Evolutionary conservation across 2,113 vertebrate genomes (phyloP), one percentile per base, ranked within the genome.

Genomic region (Archocentrus centrarchus): DNA sequence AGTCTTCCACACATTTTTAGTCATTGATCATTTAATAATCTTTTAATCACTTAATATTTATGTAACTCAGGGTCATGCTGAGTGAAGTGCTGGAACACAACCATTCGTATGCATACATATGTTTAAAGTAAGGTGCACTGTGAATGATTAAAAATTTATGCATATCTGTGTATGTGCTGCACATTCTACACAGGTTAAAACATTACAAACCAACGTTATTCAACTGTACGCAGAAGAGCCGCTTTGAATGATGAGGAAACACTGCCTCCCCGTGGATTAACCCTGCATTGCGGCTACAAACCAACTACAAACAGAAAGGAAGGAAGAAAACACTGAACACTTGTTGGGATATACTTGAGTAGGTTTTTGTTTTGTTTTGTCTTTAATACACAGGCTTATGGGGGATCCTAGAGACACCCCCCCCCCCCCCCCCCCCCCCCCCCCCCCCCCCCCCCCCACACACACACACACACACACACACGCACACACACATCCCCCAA

Each of bases 261-360:
- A 87, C 80, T 89, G 82, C 83, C 91, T 77, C 73, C 24, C 4
- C 39, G 88, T 87, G 92, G 88, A 80, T 17, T 2, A n/a, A 44
- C 1, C 2, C 0, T 20, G 13, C 2, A 90, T 24, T 90, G 24
- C 24, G 24, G 24, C 24, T 27, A 27, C 24, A 27, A 27, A 27
- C 24, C 24, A 27, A 27, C 24, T 27, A 27, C 24, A 27, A 27
- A 53, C 47, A 73, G 17, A 6, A 32, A 53, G 44, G 30, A 53
- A 11, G 9, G 0, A 70, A 53, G 41, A 30, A 20, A 50, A 24
- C 41, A 50, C 17, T 30, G 64, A 20, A 30, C 64, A 20, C 44
- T 30, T 70, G 64, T 70, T 7, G 41, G 41, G 66, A 17, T 5
- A 32, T n/a, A 55, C 27, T n/a, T 55, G 6, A 50, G 6, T 15